These are phyloP conservation scores for Diceros bicornis DNA, from an alignment of 2,797 vertebrate species.

Conservation along the genomic window DNA sequence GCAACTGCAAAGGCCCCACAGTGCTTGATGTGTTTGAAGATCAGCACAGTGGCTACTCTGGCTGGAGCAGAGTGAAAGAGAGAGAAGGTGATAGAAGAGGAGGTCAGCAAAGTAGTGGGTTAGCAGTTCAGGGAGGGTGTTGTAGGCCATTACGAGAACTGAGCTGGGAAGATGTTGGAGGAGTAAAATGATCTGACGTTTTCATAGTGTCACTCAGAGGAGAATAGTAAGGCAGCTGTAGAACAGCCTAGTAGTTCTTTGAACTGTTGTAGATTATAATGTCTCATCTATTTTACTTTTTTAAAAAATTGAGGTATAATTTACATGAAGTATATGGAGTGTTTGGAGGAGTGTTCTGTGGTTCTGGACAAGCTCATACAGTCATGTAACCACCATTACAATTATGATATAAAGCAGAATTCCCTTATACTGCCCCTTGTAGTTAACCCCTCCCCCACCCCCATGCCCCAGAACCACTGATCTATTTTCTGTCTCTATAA, in stretches of 20 bases:
- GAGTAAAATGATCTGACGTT: not conserved
- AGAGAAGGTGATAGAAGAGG: not conserved
- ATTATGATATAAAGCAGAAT: not conserved
- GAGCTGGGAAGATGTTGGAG: not conserved
- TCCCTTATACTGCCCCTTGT: not conserved
- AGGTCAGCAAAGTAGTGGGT: not conserved
- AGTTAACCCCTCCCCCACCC: not conserved
- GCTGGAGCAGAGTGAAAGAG: not conserved
- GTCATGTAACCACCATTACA: not conserved
- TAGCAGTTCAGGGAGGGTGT: not conserved
- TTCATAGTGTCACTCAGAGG: not conserved
- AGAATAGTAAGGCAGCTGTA: not conserved
- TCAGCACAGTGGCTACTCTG: not conserved
- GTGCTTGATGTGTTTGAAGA: not conserved
- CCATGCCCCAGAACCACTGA: not conserved
- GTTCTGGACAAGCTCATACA: not conserved
- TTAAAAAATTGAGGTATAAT: not conserved
- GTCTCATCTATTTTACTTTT: not conserved
- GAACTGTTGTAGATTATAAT: not conserved
- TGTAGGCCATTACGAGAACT: not conserved
- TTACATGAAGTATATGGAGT: not conserved
- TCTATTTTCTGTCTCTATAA: not conserved
- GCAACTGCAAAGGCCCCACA: not conserved
- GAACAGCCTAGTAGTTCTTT: not conserved
- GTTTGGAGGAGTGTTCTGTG: not conserved